Base-by-base conservation (phyloP, 2,113 vertebrate species). In the Callipepla californica region DNA sequence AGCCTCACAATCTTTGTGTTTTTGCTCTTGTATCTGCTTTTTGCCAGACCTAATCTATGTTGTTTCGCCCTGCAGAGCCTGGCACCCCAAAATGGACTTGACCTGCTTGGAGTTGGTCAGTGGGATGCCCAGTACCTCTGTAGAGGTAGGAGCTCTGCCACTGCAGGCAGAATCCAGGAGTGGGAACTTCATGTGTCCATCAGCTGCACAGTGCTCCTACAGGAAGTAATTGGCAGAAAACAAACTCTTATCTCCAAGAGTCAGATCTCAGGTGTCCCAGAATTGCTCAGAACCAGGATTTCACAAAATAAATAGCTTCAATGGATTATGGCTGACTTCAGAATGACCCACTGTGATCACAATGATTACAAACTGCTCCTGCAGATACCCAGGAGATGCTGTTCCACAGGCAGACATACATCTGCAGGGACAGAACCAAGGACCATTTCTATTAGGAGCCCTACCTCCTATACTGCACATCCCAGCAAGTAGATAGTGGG, bases 101-200 rank as follows among this genome's bases (percentile, higher is more conserved):
- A 11, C 5, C 15, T 28, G 42, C 34, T 85, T 17, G 20, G 44
- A 34, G 12, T 1, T 0, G 7, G 40, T 14, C 0, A 3, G 9
- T 38, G 42, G 20, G 15, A 4, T 6, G 20, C 13, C 36, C 47
- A 42, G n/a, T 1, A 26, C 36, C 61, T 40, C n/a, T 48, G 50
- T 36, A 59, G 72, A 74, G 36, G 4, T 18, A 40, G 2, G 2
- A 36, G 7, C n/a, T 66, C n/a, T 76, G n/a, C 13, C 23, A 9
- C 22, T 10, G 8, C 18, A 17, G n/a, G 2, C 47, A 85, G 34
- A 0, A 6, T 2, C 40, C 36, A 61, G 74, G 28, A 62, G 1
- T 3, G 5, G 20, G 44, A 9, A 53, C 16, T 45, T 73, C 9
- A 30, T 3, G 1, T 26, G 45, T 6, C 38, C 34, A 2, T 32